Evolutionary conservation across 2,888 invertebrate species (phyloP), one percentile per base, ranked within the genome.

Genomic region (Myopa testacea): DNA sequence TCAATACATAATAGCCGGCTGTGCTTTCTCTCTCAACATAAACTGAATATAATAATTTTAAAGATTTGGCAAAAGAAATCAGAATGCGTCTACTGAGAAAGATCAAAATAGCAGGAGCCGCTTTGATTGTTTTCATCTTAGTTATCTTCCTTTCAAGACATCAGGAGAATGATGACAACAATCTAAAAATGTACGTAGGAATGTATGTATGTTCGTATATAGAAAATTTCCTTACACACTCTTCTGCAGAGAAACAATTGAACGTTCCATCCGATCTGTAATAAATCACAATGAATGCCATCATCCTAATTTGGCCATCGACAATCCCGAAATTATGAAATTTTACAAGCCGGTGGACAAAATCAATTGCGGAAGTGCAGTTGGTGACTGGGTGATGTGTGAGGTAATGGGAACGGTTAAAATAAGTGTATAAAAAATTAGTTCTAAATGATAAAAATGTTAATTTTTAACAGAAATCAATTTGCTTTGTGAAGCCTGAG

Each of bases 331-430:
- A 83, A 93, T 96, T 55, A 93, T 93, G 89, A 92, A 92, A 85
- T 95, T 94, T 83, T 92, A 95, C 78, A 87, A 91, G 14, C 90
- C 92, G 16, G 91, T 92, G 0, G 91, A 92, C 0, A 84, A 85
- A 78, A 90, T 96, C 4, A 88, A 91, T 16, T 97, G 97, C 85
- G 90, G 91, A 14, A 88, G 85, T 84, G 81, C 78, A 8, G 91
- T 88, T 80, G 91, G 89, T 58, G 94, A 96, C 86, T 97, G 97
- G 97, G 95, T 96, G 1, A 91, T 90, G 82, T 94, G 95, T 82
- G 91, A 92, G 86, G 95, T 95, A 86, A 91, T 45, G 5, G 26
- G 14, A 45, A 45, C 45, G 7, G 10, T 8, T 45, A 10, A 45
- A 45, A 45, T 45, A 8, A 26, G 6, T 45, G 45, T 45, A 10